Conservation (phyloP, 53 echinoderm and acorn worm species). For the Patiria pectinifera region DNA sequence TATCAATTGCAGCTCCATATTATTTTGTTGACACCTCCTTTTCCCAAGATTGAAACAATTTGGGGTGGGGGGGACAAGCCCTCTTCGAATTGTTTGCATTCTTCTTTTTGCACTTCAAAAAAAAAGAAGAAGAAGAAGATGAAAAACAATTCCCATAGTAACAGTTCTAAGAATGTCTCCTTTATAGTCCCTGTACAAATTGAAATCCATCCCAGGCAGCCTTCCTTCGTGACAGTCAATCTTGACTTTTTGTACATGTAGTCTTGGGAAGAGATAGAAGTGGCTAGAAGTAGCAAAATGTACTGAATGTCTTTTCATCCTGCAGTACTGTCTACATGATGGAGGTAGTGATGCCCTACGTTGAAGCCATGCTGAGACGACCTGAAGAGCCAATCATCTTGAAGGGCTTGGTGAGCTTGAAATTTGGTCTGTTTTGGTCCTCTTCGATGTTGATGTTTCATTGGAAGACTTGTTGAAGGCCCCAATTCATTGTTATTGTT, state of each 20-base stretch:
- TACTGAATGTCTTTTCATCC: neutral
- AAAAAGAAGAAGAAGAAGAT: too few species aligned
- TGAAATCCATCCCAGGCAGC: too few species aligned
- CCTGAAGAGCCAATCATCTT: slow-evolving; percentile 70
- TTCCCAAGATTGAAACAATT: too few species aligned
- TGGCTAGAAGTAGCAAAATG: neutral
- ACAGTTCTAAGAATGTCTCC: neutral
- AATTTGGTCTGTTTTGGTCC: neutral
- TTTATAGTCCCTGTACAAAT: too few species aligned
- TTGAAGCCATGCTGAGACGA: slow-evolving; percentile 73
- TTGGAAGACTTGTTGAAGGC: neutral
- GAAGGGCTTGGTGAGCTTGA: slow-evolving; percentile 80
- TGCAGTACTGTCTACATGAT: slow-evolving; percentile 70
- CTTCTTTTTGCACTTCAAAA: too few species aligned
- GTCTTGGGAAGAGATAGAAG: too few species aligned
- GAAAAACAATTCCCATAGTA: neutral
- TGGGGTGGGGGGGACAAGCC: too few species aligned
- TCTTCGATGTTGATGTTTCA: neutral
- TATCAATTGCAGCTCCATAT: neutral
- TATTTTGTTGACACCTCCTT: neutral
- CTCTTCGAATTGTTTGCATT: neutral
- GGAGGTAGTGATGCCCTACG: slow-evolving; percentile 59
- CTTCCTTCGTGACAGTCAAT: too few species aligned
- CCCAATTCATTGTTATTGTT: too few species aligned
- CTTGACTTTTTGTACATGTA: too few species aligned